A percentile compares a stretch with the other conserved stretches of the same genome.
Evolutionary conservation across 2,113 vertebrate species (phyloP).

Genomic region (Tonatia bakeri): DNA sequence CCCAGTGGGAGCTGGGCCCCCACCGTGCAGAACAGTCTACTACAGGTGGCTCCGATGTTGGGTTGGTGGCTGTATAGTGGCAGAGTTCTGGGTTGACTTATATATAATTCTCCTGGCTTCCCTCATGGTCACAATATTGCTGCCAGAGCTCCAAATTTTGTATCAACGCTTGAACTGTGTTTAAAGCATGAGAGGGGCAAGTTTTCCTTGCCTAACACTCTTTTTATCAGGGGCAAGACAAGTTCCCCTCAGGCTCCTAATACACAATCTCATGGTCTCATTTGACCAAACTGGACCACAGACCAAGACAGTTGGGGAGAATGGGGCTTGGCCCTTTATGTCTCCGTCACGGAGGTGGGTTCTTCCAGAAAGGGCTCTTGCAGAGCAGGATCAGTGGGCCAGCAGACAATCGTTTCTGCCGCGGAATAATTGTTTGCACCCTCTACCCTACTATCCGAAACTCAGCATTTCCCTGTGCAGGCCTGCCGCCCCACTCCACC

Average conservation of each 20-base stretch:
- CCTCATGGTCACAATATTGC: not conserved
- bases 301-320: not conserved
- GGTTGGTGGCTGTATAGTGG: not conserved
- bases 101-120: not conserved
- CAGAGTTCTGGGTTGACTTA: not conserved
- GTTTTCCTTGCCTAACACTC: not conserved
- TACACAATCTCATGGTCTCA: not conserved
- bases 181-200: not conserved
- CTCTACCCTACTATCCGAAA: not conserved
- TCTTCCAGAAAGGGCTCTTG: not conserved
- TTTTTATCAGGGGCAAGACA: not conserved
- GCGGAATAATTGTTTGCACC: not conserved
- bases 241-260: not conserved
- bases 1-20: too few species aligned
- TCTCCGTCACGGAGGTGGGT: not conserved
- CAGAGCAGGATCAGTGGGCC: not conserved
- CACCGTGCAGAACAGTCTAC: too few species aligned
- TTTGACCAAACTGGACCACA: not conserved
- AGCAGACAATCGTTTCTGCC: not conserved
- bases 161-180: not conserved
- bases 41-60: not conserved
- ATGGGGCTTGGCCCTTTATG: not conserved
- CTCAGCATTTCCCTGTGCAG: not conserved
- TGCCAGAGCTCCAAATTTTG: not conserved
- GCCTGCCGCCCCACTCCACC: fast-evolving